phyloP scores from a whole-genome alignment of 2,888 invertebrate species.

The Agriotes lineatus region DNA sequence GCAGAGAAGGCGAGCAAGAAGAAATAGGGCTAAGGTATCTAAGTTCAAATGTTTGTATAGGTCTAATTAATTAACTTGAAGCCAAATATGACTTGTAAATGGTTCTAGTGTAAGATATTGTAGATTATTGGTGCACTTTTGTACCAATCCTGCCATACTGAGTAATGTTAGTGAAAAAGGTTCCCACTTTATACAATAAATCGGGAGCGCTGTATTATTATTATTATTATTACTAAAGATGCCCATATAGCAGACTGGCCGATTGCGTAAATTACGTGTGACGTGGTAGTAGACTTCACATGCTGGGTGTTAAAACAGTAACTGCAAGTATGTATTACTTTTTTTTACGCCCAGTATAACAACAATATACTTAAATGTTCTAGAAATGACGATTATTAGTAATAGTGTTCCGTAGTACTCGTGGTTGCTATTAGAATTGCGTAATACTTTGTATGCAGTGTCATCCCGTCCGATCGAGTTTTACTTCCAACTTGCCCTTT shows the following conservation, averaged over 20 bases:
- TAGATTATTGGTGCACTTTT: constrained; percentile 43
- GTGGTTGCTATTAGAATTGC: constrained; percentile 38
- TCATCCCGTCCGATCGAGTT: not conserved
- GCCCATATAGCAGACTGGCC: constrained; percentile 25
- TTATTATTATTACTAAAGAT: constrained; percentile 10
- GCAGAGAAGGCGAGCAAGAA: constrained; percentile 78
- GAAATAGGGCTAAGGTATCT: constrained; percentile 66
- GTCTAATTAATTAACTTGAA: constrained; percentile 37
- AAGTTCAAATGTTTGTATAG: constrained; percentile 37
- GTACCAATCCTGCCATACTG: constrained; percentile 56
- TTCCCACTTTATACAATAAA: constrained; percentile 26
- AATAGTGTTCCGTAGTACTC: constrained; percentile 36
- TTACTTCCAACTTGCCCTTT: constrained; percentile 17
- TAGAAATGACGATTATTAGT: constrained; percentile 37
- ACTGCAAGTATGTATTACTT: too few species aligned
- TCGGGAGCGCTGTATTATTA: constrained; percentile 20
- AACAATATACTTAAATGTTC: constrained; percentile 39
- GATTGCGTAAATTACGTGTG: constrained; percentile 1
- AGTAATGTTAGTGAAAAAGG: constrained; percentile 45
- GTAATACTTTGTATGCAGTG: constrained; percentile 23
- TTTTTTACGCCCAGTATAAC: too few species aligned
- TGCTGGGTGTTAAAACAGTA: too few species aligned
- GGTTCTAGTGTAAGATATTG: constrained; percentile 42
- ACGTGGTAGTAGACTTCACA: constrained; percentile 29
- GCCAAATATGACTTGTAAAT: constrained; percentile 45